Percentiles rank a stretch among this genome's conserved stretches.
phyloP scores from a whole-genome alignment of 2,113 vertebrate species.

The Hirundichthys speculiger region DNA sequence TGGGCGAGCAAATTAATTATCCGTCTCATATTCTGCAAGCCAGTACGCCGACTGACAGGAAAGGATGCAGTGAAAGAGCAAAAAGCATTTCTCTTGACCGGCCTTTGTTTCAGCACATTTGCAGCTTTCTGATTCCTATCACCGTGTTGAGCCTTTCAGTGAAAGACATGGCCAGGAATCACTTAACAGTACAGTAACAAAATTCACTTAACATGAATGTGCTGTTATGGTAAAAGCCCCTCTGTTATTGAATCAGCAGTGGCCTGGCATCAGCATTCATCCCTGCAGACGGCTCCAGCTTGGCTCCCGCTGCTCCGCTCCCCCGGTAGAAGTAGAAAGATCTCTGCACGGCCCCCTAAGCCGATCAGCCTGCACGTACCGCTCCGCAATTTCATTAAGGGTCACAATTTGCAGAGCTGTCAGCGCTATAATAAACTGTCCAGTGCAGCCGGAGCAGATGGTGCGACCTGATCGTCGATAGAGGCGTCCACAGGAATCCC shows the following conservation, averaged over 20 bases:
- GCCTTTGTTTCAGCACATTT: too few relatives aligned
- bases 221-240: conserved; percentile 60
- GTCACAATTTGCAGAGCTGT: conserved; percentile 62
- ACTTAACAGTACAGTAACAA: conserved; percentile 61
- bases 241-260: conserved; percentile 57
- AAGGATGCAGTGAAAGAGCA: too few relatives aligned
- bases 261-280: conserved; percentile 50
- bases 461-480: conserved; percentile 33
- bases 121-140: conserved; percentile 14
- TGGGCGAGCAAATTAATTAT: conserved; percentile 2
- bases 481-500: conserved; percentile 60
- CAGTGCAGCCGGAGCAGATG: conserved; percentile 56
- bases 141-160: conserved; percentile 22
- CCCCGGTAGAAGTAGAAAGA: conserved; percentile 26
- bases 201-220: conserved; percentile 57
- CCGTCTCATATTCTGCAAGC: conserved; percentile 20
- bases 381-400: conserved; percentile 72
- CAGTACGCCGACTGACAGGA: conserved; percentile 16
- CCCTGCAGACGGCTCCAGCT: conserved; percentile 37
- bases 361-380: conserved; percentile 64
- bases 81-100: too few relatives aligned
- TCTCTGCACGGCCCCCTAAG: conserved; percentile 39
- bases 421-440: conserved; percentile 55
- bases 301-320: conserved; percentile 26
- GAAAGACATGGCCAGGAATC: conserved; percentile 45